These are phyloP conservation scores for Melanotus villosus DNA, from an alignment of 2,888 invertebrate genomes.

Conservation along the genomic window DNA sequence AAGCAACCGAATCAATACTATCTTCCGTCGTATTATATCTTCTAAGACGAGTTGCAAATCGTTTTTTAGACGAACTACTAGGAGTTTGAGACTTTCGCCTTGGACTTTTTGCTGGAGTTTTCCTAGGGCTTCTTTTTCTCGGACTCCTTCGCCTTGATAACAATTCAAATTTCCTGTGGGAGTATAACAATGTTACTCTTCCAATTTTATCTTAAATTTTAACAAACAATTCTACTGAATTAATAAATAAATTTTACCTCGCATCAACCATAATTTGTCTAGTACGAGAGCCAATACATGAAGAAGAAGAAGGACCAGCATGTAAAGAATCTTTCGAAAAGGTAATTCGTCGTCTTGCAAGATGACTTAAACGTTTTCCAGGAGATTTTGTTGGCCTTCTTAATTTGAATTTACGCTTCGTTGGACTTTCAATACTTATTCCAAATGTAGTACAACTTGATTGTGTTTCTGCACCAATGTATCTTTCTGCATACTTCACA, in stretches of 20 bases:
- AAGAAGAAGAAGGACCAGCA: slow-evolving; percentile 26
- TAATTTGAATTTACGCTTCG: slow-evolving; percentile 71
- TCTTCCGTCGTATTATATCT: slow-evolving; percentile 55
- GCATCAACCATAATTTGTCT: slow-evolving; percentile 77
- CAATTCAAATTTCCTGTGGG: slow-evolving; percentile 64
- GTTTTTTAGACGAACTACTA: slow-evolving; percentile 76
- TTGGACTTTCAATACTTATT: slow-evolving; percentile 74
- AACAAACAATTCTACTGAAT: neutral
- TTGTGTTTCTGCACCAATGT: slow-evolving; percentile 82
- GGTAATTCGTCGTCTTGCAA: slow-evolving; percentile 81
- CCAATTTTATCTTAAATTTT: no score
- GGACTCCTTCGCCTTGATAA: slow-evolving; percentile 64
- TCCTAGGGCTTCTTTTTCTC: slow-evolving; percentile 68
- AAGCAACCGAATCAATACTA: slow-evolving; percentile 53
- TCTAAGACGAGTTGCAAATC: slow-evolving; percentile 65
- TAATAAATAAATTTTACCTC: slow-evolving; percentile 69
- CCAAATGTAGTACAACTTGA: slow-evolving; percentile 77
- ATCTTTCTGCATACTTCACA: slow-evolving; percentile 78
- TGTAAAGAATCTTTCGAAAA: slow-evolving; percentile 75
- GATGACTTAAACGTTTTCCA: slow-evolving; percentile 82
- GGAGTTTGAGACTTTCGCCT: slow-evolving; percentile 70
- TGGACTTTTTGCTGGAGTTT: slow-evolving; percentile 72
- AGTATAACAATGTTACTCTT: neutral
- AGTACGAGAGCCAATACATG: slow-evolving; percentile 65
- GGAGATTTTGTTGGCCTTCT: slow-evolving; percentile 76